Conservation (phyloP, 1,140 invertebrate species). For the Diuraphis noxia region DNA sequence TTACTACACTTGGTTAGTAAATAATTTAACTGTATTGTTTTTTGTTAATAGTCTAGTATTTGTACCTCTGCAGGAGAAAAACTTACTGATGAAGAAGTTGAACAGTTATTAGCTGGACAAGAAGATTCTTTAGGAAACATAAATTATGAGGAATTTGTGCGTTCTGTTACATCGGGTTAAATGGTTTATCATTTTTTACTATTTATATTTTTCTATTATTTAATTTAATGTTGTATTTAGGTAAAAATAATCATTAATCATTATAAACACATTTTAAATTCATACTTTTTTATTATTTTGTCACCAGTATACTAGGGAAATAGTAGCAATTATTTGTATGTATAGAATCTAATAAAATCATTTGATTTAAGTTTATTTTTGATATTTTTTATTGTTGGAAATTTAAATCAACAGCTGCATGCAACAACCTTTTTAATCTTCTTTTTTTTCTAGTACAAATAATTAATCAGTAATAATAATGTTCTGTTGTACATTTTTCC, state of each 20-base stretch:
- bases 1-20: slow-evolving; percentile 84
- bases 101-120: slow-evolving; percentile 90
- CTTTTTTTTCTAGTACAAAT: too few relatives aligned
- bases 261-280: neutral
- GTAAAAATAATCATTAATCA: neutral
- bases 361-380: neutral
- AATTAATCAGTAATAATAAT: too few relatives aligned
- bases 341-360: neutral
- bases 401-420: neutral
- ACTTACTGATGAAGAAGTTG: slow-evolving; percentile 80
- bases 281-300: neutral
- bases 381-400: neutral
- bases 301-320: neutral
- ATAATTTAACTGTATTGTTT: neutral
- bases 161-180: slow-evolving; percentile 91
- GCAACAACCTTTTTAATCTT: too few relatives aligned
- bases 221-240: neutral
- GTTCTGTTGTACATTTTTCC: neutral
- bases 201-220: neutral
- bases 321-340: neutral
- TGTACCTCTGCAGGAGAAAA: slow-evolving; percentile 66
- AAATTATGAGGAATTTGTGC: slow-evolving; percentile 98
- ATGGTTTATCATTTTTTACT: neutral
- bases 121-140: slow-evolving; percentile 99
- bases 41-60: neutral